Conservation (phyloP, 2,113 vertebrate genomes). For the Sterna hirundo region DNA sequence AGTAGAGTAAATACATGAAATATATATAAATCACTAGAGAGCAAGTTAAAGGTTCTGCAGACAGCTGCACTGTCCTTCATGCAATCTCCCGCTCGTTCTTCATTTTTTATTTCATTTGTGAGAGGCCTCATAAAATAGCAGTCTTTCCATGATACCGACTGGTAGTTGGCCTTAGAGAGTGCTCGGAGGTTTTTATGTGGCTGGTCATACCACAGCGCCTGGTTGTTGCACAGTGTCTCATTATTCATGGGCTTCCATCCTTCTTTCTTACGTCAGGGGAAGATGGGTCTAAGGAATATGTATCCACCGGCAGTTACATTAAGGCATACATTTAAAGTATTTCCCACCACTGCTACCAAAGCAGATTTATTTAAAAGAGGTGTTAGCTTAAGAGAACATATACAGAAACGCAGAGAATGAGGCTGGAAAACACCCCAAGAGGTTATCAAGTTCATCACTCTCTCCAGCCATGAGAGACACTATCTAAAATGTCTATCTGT, state of each 20-base stretch:
- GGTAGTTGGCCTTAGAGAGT: not conserved
- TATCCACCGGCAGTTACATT: not conserved
- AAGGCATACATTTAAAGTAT: not conserved
- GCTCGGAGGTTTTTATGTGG: not conserved
- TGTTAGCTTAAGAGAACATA: not conserved
- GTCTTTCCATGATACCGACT: not conserved
- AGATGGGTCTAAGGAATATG: not conserved
- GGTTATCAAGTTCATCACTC: slow-evolving; percentile 1
- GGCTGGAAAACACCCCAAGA: not conserved
- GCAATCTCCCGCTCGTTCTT: not conserved
- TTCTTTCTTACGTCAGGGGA: not conserved
- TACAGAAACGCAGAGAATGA: not conserved
- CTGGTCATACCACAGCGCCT: not conserved
- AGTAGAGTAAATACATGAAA: slow-evolving; percentile 52
- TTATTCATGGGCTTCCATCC: not conserved
- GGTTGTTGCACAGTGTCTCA: not conserved
- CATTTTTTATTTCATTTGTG: slow-evolving; percentile 34
- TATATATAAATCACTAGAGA: slow-evolving; percentile 45
- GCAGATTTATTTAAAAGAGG: slow-evolving; percentile 18
- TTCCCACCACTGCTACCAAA: not conserved
- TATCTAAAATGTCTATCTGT: not conserved
- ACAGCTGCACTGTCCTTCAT: slow-evolving; percentile 13
- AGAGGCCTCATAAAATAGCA: not conserved
- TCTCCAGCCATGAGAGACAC: not conserved
- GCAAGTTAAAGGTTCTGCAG: slow-evolving; percentile 41